Evolutionary conservation across 1,140 invertebrate genomes (phyloP), one percentile per base, ranked within the genome.

Genomic region (Tyrophagus putrescentiae): DNA sequence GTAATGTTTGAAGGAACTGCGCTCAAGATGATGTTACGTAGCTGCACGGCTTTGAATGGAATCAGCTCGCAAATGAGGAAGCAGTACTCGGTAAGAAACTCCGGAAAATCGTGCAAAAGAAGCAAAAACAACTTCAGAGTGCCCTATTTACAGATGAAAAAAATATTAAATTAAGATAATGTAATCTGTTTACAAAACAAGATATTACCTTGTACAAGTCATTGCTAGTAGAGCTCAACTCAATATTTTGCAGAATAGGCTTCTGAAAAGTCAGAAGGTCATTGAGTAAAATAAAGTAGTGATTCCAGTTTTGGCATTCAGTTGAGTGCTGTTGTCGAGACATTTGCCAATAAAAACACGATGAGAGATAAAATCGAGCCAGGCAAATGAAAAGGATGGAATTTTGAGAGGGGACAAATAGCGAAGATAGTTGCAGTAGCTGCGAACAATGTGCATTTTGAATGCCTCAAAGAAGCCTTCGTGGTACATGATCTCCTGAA

Each of bases 11-110:
- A 77, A 13, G 96, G 95, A 68, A 96, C 98, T 7, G 96, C 95
- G 21, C 91, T 95, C 42, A 99, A 75, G 50, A 99, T 94, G 7
- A 99, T 76, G 72, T 99, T 99, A 36, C 95, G 80, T 89, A 99
- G 94, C 72, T 97, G 94, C 66, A 98, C 94, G 70, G 95, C 98
- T 71, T 98, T 98, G 0, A 93, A 87, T 63, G 95, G 94, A 68
- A 99, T 98, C 41, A 91, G 91, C 74, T 99, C 95, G 72, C 95
- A 98, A 73, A 99, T 96, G n/a, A 88, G 86, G 70, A 97, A 98
- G 70, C 98, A 92, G 71, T 97, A 98, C 69, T 99, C 95, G 70
- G 93, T 97, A 25, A 99, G 77, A 70, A 99, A 97, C 72, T 99
- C 96, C 0, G 96, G 96, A 72, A 98, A 99, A 72, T 99, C 96